Evolutionary conservation across 2,888 invertebrate genomes (phyloP), one percentile per base, ranked within the genome.

Genomic region (Beris chalybata): DNA sequence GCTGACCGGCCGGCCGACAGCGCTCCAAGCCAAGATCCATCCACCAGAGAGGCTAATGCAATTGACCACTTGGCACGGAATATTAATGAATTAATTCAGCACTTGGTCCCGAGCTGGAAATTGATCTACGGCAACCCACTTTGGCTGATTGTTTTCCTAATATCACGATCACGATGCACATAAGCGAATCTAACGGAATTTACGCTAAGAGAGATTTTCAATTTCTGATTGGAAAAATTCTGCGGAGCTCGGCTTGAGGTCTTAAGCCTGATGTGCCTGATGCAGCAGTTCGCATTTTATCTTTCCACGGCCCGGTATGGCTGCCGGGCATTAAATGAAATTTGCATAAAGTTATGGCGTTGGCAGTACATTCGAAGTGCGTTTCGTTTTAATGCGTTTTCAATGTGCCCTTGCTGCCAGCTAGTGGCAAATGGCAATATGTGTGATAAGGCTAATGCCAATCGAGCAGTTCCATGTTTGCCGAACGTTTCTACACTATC

Each of bases 1-100:
- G 7, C 38, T 9, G 38, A 9, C 38, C 38, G 38, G 32, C 4
- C 32, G 32, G 38, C 38, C 38, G 7, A 9, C 38, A 38, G 38
- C 38, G 38, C 22, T 22, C 1, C 22, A 22, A n/a, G 22, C 3
- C 22, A 22, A 22, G 22, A 22, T 22, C 22, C 22, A 52, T 22
- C 54, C 54, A n/a, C 54, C 31, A 29, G 29, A 4, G 47, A 48
- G 48, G 47, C 58, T 59, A 59, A 59, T 59, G 58, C 58, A 59
- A 59, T 48, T 59, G 58, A 59, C 58, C 58, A 59, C 58, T 59
- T 38, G 52, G 63, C 63, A 63, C 44, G 44, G 52, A 15, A 47
- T 63, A 63, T 63, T 63, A 63, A 63, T 63, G 63, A 63, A 63
- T 63, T 63, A 63, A 63, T 63, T 63, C 63, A 53, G 9, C 63